Conservation (phyloP, 2,113 vertebrate genomes). For the Phrynocephalus versicolor region DNA sequence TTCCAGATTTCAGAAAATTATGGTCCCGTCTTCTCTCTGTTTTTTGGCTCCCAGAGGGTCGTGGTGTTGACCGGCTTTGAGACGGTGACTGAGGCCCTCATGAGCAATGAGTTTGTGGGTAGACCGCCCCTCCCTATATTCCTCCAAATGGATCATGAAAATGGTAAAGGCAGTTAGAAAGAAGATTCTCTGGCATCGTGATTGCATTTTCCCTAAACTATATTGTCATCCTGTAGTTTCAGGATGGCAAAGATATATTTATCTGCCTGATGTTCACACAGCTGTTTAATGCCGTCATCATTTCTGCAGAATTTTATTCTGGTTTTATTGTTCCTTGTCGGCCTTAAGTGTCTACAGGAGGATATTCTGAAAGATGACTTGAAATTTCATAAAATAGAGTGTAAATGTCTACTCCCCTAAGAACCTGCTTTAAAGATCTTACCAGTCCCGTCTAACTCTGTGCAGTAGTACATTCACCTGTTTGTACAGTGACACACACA, state of each 20-base stretch:
- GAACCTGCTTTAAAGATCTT: neutral
- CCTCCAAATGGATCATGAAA: conserved; percentile 52
- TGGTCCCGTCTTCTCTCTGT: conserved; percentile 56
- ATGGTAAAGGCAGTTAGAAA: conserved; percentile 21
- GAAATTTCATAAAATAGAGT: neutral
- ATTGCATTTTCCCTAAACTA: too few relatives aligned
- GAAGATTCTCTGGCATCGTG: neutral
- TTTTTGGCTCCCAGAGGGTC: conserved; percentile 60
- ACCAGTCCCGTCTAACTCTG: neutral
- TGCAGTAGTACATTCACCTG: neutral
- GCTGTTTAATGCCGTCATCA: neutral
- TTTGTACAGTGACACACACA: neutral
- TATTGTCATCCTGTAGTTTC: neutral
- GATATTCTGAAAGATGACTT: neutral
- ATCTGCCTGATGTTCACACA: neutral
- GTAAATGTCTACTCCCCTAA: neutral
- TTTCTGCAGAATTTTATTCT: neutral
- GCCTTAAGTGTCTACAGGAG: neutral
- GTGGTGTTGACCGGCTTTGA: conserved; percentile 73
- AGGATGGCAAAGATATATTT: neutral
- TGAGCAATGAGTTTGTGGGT: conserved; percentile 54
- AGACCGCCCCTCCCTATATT: conserved; percentile 54
- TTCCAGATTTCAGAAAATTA: conserved; percentile 61
- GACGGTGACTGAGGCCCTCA: conserved; percentile 64
- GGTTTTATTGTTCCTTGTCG: neutral